phyloP scores from a whole-genome alignment of 2,888 invertebrate genomes.

The Ochropacha duplaris region DNA sequence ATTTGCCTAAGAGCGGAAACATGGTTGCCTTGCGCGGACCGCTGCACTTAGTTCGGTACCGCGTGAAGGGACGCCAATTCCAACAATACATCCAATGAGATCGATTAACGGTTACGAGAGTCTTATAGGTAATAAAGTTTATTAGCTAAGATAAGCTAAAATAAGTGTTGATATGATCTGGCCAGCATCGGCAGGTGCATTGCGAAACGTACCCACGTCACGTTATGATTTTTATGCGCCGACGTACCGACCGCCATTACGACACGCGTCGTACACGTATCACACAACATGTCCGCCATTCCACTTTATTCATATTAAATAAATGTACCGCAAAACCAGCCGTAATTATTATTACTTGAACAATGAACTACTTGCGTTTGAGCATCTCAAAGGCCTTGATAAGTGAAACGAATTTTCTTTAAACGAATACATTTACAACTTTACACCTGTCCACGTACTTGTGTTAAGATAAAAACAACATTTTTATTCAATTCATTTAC shows the following conservation, averaged over 20 bases:
- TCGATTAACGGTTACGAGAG: constrained; percentile 16
- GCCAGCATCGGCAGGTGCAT: constrained; percentile 53
- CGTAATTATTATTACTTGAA: constrained; percentile 33
- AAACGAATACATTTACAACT: constrained; percentile 18
- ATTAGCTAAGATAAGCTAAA: too few species aligned
- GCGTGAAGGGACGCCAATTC: constrained; percentile 7
- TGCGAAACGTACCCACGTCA: constrained; percentile 61
- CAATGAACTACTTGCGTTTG: constrained; percentile 33
- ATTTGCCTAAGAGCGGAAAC: constrained; percentile 53
- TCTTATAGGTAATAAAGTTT: constrained; percentile 38
- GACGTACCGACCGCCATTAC: constrained; percentile 64
- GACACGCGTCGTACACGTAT: constrained; percentile 55
- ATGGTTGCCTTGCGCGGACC: constrained; percentile 42
- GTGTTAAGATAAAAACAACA: constrained; percentile 25
- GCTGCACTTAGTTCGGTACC: constrained; percentile 31
- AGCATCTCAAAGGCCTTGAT: constrained; percentile 28
- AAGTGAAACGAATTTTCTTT: constrained; percentile 30
- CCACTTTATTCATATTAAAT: constrained; percentile 39
- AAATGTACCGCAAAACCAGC: constrained; percentile 23
- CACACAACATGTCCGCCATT: constrained; percentile 55
- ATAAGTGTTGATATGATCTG: constrained; percentile 10
- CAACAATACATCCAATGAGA: not conserved
- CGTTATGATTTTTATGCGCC: constrained; percentile 66
- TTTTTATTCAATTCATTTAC: constrained; percentile 29
- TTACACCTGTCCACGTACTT: constrained; percentile 24